Percentiles rank a stretch among this genome's conserved stretches.
Evolutionary conservation across 2,797 vertebrate genomes (phyloP).

Genomic region (Poecilia picta): DNA sequence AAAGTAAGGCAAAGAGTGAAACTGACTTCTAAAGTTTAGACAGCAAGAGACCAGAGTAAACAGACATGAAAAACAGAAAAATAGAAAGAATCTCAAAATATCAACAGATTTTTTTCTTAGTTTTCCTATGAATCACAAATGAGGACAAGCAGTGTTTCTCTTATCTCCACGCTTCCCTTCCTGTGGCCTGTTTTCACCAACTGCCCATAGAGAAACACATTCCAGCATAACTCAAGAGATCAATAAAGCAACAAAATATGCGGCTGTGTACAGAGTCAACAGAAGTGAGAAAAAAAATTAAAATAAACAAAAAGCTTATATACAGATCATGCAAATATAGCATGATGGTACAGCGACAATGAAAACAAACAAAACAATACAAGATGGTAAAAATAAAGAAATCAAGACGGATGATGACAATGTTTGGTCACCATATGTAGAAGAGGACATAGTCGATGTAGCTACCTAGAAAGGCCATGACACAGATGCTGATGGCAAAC

Average conservation of each 20-base stretch:
- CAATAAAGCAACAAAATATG: slow-evolving; percentile 50
- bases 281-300: slow-evolving; percentile 15
- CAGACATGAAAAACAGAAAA: slow-evolving; percentile 55
- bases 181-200: slow-evolving; percentile 43
- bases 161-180: slow-evolving; percentile 21
- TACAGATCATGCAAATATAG: slow-evolving; percentile 28
- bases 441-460: slow-evolving; percentile 82
- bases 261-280: slow-evolving; percentile 41
- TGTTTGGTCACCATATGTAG: slow-evolving; percentile 79
- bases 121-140: slow-evolving; percentile 59
- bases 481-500: slow-evolving; percentile 91
- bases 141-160: slow-evolving; percentile 42
- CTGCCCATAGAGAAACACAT: slow-evolving; percentile 47
- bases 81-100: slow-evolving; percentile 55
- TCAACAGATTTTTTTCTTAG: slow-evolving; percentile 31
- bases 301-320: slow-evolving; percentile 31
- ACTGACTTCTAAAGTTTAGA: slow-evolving; percentile 68
- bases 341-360: slow-evolving; percentile 25
- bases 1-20: slow-evolving; percentile 65
- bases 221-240: slow-evolving; percentile 55
- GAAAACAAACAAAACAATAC: slow-evolving; percentile 20
- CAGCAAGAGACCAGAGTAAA: slow-evolving; percentile 48
- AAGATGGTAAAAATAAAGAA: neutral
- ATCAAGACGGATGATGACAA: neutral
- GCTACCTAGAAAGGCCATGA: slow-evolving; percentile 91